A percentile compares a stretch with the other conserved stretches of the same genome.
Evolutionary conservation across 2,797 vertebrate species (phyloP).

Genomic region (Neopelma chrysocephalum): DNA sequence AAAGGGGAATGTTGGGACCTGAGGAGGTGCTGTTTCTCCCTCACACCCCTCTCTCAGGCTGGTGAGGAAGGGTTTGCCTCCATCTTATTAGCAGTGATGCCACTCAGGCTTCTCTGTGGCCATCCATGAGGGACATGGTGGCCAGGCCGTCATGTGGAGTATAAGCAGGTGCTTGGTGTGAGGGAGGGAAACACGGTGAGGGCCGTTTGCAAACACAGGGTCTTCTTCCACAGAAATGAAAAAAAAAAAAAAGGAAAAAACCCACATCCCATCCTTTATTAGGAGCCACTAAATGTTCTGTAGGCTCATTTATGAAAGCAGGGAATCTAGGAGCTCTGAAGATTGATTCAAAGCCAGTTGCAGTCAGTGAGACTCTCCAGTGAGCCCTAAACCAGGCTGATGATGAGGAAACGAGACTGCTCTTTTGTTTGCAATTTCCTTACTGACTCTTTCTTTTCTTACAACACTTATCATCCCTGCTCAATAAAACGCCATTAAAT

Average conservation of each 20-base stretch:
- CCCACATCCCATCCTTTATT: background rate
- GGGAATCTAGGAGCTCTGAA: background rate
- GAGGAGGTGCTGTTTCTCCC: background rate
- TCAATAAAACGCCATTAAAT: constrained; percentile 11
- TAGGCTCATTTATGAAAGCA: background rate
- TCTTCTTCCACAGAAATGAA: background rate
- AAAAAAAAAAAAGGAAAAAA: background rate
- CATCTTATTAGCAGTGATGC: background rate
- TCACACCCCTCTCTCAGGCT: background rate
- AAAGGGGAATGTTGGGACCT: rapidly evolving
- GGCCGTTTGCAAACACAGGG: background rate
- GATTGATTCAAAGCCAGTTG: constrained; percentile 7
- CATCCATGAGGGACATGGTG: rapidly evolving
- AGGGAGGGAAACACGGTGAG: rapidly evolving
- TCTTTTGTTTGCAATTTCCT: constrained; percentile 26
- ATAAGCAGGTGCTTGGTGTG: background rate
- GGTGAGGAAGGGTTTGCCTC: background rate
- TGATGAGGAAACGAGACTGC: constrained; percentile 25
- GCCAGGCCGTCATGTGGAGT: rapidly evolving
- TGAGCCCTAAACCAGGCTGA: constrained; percentile 36
- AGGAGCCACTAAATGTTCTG: background rate
- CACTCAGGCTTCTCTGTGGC: rapidly evolving
- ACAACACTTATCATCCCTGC: constrained; percentile 16
- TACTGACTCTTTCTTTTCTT: constrained; percentile 16
- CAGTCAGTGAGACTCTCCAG: background rate